Base-by-base conservation (phyloP, 1,140 invertebrate genomes). In the Diprion similis region DNA sequence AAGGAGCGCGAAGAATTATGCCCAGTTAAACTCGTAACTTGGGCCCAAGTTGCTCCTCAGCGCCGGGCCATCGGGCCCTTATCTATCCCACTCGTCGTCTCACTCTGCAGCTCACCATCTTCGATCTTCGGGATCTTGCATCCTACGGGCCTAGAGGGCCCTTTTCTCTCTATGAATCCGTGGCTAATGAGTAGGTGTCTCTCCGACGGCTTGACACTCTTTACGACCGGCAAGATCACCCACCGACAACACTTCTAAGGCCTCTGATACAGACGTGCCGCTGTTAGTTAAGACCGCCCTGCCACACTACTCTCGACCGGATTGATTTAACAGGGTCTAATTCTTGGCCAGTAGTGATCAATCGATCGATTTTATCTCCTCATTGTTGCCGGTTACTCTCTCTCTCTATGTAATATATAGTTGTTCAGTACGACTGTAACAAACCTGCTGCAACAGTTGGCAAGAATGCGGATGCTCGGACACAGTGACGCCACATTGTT, bases 141-240 rank as follows among this genome's bases (percentile, higher is more conserved):
- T 4, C 9, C 48, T 15, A 51, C 51, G 51, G n/a, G 51, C n/a
- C n/a, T 4, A 13, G 51, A 59, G 51, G 11, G 51, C n/a, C 15
- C 48, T 13, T 59, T 59, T 17, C n/a, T 17, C 51, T 15, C 51
- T 17, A 17, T 59, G 51, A 59, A 59, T 37, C 24, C 24, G 51
- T 17, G 79, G 81, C 83, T 86, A 86, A 86, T 86, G 85, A 86
- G 85, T 85, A 86, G 85, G 85, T 86, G 85, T 86, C 85, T 84
- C 83, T 84, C 84, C 82, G 85, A 86, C 85, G 82, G 85, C 83
- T 82, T 81, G 84, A 86, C 85, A 84, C 85, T 83, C 85, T 86
- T 86, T 86, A 86, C 84, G 83, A 85, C 84, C 85, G 80, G 81
- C 79, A 81, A 83, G 84, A 85, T 86, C 84, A 85, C 82, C 82